Conservation (phyloP, 2,113 vertebrate genomes). For the Aptenodytes patagonicus region DNA sequence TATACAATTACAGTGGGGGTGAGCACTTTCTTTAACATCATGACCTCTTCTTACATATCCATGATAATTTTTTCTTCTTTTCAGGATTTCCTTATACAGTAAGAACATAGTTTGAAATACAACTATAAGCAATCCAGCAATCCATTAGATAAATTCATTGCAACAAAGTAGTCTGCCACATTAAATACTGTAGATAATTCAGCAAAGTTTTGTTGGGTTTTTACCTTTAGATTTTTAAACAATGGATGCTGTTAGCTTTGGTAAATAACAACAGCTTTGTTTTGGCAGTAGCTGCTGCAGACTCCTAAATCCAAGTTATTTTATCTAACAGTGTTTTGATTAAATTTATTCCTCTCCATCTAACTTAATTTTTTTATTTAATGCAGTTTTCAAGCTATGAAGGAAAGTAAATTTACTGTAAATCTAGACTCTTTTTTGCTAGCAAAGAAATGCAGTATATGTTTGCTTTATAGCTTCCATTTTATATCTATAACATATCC, state of each 20-base stretch:
- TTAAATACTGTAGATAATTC: neutral
- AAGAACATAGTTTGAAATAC: neutral
- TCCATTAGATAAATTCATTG: neutral
- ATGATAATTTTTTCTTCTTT: neutral
- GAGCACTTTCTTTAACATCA: neutral
- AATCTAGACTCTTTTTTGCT: conserved; percentile 44
- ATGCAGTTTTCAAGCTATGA: conserved; percentile 68
- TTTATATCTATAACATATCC: conserved; percentile 54
- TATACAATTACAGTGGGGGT: neutral
- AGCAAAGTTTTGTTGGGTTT: neutral
- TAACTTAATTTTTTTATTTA: conserved; percentile 76
- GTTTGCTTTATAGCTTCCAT: conserved; percentile 61
- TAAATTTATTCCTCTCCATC: conserved; percentile 70
- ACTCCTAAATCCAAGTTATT: conserved; percentile 70
- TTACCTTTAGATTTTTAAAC: conserved; percentile 28
- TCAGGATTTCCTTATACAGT: neutral
- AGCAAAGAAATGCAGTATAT: conserved; percentile 43
- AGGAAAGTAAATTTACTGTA: conserved; percentile 70
- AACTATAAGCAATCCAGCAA: neutral
- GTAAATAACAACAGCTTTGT: conserved; percentile 55
- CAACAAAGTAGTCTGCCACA: neutral
- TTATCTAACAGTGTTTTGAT: conserved; percentile 71
- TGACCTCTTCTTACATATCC: neutral
- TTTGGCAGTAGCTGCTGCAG: conserved; percentile 67
- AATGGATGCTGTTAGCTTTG: neutral